Evolutionary conservation across 92 coral and sea anemone species (phyloP).

Genomic region (Pocillopora meandrina): DNA sequence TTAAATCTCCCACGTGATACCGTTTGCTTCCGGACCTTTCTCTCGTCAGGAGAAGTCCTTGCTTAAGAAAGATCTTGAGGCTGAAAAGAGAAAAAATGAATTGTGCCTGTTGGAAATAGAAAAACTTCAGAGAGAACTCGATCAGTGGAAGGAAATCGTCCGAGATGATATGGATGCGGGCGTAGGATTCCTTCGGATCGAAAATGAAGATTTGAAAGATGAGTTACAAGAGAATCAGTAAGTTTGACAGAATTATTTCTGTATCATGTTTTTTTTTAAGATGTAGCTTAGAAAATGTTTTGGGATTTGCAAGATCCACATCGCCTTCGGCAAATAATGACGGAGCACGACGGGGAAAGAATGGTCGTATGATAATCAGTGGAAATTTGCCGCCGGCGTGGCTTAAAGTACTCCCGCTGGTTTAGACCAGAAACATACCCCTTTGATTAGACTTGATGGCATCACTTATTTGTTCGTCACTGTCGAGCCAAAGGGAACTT

Average conservation of each 20-base stretch:
- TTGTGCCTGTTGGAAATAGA: neutral
- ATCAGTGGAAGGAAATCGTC: conserved; percentile 5
- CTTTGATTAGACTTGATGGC: too few relatives aligned
- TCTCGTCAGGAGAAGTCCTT: neutral
- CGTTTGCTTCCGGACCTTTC: neutral
- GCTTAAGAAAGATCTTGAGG: neutral
- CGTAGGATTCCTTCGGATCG: conserved; percentile 10
- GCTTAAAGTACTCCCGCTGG: too few relatives aligned
- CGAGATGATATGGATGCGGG: neutral
- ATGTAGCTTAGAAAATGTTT: neutral
- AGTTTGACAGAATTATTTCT: neutral
- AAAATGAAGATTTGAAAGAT: conserved; percentile 35
- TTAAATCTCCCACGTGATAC: neutral
- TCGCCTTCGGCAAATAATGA: neutral
- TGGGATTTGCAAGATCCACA: neutral
- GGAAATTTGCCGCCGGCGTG: too few relatives aligned
- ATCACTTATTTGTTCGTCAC: too few relatives aligned
- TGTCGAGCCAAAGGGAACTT: too few relatives aligned
- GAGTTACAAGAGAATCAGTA: conserved; percentile 33
- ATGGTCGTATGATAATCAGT: too few relatives aligned
- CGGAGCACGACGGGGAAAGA: too few relatives aligned
- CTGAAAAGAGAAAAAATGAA: conserved; percentile 14
- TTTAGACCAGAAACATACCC: too few relatives aligned
- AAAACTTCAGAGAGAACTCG: conserved; percentile 2
- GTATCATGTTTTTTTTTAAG: neutral